These are phyloP conservation scores for Dicrurus megarhynchus DNA, from an alignment of 2,113 vertebrate genomes.

Conservation along the genomic window DNA sequence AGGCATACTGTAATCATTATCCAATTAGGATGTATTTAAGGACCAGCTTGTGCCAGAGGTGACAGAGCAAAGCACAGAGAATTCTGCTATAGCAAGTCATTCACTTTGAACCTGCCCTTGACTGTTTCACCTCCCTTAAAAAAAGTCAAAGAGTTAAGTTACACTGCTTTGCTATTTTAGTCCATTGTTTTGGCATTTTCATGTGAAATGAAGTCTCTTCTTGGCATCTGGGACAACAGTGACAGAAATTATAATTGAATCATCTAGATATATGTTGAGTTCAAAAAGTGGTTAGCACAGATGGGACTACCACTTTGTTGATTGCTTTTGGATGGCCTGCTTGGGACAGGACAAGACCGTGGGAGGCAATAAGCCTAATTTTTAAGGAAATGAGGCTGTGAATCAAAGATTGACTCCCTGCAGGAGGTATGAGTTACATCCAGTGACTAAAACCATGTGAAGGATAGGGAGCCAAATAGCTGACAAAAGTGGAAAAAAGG, in stretches of 20 bases:
- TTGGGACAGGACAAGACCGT: not conserved
- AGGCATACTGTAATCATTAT: not conserved
- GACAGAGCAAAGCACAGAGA: not conserved
- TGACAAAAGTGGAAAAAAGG: not conserved
- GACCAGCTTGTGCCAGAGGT: not conserved
- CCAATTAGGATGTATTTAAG: not conserved
- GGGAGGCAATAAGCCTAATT: not conserved
- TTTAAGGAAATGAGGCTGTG: slow-evolving; percentile 24
- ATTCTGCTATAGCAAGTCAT: not conserved
- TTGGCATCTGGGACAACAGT: not conserved
- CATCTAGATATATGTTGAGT: not conserved
- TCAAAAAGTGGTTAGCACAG: not conserved
- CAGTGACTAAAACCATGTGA: slow-evolving; percentile 8
- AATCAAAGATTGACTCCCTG: slow-evolving; percentile 22
- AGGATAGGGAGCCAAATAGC: slow-evolving; percentile 6
- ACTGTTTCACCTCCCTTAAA: not conserved
- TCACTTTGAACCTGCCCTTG: not conserved
- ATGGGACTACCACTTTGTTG: not conserved
- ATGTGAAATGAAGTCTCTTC: not conserved
- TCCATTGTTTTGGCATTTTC: not conserved
- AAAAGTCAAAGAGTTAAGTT: not conserved
- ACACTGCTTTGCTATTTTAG: not conserved
- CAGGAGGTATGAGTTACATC: slow-evolving; percentile 32
- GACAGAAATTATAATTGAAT: not conserved
- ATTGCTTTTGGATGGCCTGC: not conserved